Evolutionary conservation across 2,797 vertebrate species (phyloP).

Genomic region (Tenualosa thibaudeaui): DNA sequence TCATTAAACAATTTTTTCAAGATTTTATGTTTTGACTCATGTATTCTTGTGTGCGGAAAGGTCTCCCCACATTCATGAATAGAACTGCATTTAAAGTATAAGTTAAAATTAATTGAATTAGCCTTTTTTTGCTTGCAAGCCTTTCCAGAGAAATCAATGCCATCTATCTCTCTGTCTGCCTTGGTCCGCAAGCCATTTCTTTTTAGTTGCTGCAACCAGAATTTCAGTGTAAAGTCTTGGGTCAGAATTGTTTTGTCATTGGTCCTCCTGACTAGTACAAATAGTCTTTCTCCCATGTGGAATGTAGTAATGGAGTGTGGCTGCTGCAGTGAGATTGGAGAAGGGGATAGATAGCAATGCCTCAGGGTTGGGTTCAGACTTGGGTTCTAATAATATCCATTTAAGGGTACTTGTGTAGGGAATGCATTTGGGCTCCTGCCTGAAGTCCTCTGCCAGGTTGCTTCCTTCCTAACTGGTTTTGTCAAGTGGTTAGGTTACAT

Average conservation of each 20-base stretch:
- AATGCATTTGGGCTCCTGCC: background rate
- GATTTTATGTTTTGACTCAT: background rate
- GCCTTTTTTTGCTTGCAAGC: conserved; percentile 9
- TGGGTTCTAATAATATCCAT: conserved; percentile 61
- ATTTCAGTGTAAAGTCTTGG: conserved; percentile 45
- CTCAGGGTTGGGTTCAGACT: conserved; percentile 37
- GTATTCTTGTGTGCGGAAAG: background rate
- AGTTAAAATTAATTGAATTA: conserved; percentile 57
- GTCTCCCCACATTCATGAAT: conserved; percentile 23
- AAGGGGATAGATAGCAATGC: conserved; percentile 29
- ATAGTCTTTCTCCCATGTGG: conserved; percentile 48
- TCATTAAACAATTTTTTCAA: conserved; percentile 18
- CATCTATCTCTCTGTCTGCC: conserved; percentile 58
- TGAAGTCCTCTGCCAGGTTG: background rate
- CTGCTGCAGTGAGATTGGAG: conserved; percentile 45
- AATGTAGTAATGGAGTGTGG: conserved; percentile 45
- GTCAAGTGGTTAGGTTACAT: background rate
- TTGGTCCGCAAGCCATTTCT: conserved; percentile 49
- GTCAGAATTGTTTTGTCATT: conserved; percentile 49
- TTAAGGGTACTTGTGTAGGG: conserved; percentile 40
- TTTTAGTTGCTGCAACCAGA: conserved; percentile 49
- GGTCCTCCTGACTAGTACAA: conserved; percentile 54
- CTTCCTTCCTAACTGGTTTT: conserved; percentile 1
- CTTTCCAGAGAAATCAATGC: conserved; percentile 55
- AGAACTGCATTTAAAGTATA: conserved; percentile 46